Percentiles rank a stretch among this genome's conserved stretches.
phyloP scores from a whole-genome alignment of 23 tunicate genomes.

The Botrylloides violaceus region DNA sequence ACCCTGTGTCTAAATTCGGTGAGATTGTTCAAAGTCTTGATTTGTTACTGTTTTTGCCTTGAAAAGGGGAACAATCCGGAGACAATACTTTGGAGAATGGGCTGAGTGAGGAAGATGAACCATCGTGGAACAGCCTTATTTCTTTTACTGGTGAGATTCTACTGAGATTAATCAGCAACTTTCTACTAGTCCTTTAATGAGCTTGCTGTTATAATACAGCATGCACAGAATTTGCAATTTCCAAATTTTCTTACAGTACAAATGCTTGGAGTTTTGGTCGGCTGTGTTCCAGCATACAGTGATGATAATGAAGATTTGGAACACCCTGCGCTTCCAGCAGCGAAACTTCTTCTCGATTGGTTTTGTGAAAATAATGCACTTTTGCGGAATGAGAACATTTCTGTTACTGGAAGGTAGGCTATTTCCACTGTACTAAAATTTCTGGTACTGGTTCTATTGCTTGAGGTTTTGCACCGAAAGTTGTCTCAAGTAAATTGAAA shows the following conservation, averaged over 20 bases:
- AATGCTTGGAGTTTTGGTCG: conserved; percentile 64
- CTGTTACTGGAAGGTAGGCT: conserved; percentile 49
- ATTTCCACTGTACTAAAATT: background rate
- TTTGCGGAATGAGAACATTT: conserved; percentile 36
- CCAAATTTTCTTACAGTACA: conserved; percentile 62
- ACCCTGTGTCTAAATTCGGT: too few relatives aligned
- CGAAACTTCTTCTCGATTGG: conserved; percentile 78
- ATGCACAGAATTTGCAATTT: too few relatives aligned
- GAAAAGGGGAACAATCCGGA: background rate
- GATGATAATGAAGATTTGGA: conserved; percentile 76
- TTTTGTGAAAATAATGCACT: conserved; percentile 44
- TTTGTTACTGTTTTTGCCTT: too few relatives aligned
- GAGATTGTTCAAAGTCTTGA: too few relatives aligned
- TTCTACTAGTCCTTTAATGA: too few relatives aligned
- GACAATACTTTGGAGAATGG: conserved; percentile 3
- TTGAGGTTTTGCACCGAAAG: too few relatives aligned
- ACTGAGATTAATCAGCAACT: too few relatives aligned
- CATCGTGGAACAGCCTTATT: conserved; percentile 12
- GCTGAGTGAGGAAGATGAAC: conserved; percentile 8
- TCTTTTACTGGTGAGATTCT: conserved; percentile 23
- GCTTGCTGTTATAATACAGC: too few relatives aligned
- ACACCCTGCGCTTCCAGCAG: conserved; percentile 77
- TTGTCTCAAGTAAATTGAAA: too few relatives aligned
- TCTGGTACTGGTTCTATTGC: too few relatives aligned
- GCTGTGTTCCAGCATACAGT: conserved; percentile 76